phyloP scores from a whole-genome alignment of 2,888 invertebrate genomes.

The Mechanitis mazaeus region DNA sequence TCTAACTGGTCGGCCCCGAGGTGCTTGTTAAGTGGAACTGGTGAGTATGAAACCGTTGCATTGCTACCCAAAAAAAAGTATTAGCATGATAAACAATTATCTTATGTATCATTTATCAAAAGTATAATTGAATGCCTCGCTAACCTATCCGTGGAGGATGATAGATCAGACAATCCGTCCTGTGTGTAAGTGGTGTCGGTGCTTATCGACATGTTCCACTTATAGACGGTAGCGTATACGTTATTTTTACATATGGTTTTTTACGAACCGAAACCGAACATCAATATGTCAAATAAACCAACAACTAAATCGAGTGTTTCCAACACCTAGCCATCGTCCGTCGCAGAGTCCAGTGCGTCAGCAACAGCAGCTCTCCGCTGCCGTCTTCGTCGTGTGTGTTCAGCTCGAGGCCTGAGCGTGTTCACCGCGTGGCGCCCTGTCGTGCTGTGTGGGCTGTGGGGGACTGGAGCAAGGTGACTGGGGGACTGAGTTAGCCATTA shows the following conservation, averaged over 20 bases:
- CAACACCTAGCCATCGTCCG: slow-evolving; percentile 50
- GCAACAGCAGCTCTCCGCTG: slow-evolving; percentile 60
- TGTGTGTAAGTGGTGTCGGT: too few relatives aligned
- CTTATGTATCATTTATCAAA: too few relatives aligned
- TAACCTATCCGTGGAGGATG: too few relatives aligned
- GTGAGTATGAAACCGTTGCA: slow-evolving; percentile 37
- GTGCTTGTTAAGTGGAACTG: slow-evolving; percentile 66
- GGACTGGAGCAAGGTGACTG: slow-evolving; percentile 91
- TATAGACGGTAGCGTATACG: too few relatives aligned
- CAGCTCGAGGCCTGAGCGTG: slow-evolving; percentile 83
- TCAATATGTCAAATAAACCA: too few relatives aligned
- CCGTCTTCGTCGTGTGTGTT: slow-evolving; percentile 80
- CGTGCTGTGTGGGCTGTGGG: slow-evolving; percentile 93
- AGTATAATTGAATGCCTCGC: too few relatives aligned
- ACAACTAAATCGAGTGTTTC: too few relatives aligned
- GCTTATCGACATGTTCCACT: too few relatives aligned
- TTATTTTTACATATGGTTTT: too few relatives aligned
- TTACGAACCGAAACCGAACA: too few relatives aligned
- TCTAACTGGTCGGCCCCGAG: slow-evolving; percentile 48
- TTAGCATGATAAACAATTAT: too few relatives aligned
- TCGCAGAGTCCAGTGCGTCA: slow-evolving; percentile 65
- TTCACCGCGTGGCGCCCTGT: slow-evolving; percentile 91
- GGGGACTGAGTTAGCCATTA: background rate
- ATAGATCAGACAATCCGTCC: too few relatives aligned
- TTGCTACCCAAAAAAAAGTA: background rate